Conservation (phyloP, 1,140 invertebrate species). For the Pollicipes pollicipes region DNA sequence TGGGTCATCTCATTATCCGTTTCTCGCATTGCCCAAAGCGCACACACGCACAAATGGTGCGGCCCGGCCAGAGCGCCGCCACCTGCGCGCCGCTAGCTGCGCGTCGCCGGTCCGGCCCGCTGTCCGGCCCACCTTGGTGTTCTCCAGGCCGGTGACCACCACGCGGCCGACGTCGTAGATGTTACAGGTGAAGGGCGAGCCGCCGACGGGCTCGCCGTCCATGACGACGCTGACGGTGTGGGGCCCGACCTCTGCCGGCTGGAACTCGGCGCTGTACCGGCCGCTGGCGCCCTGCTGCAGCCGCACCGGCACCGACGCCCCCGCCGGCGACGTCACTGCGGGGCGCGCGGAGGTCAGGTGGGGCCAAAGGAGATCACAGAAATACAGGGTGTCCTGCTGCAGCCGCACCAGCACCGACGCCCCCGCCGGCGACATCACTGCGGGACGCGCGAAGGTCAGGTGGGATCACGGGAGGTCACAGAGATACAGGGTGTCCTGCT, state of each 20-base stretch:
- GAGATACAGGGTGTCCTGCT: too few species aligned
- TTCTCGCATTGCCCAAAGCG: too few species aligned
- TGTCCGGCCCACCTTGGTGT: constrained; percentile 32
- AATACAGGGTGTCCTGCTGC: too few species aligned
- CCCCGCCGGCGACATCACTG: constrained; percentile 54
- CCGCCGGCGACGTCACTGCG: constrained; percentile 51
- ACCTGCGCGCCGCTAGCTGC: too few species aligned
- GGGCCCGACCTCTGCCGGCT: constrained; percentile 61
- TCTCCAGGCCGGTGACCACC: constrained; percentile 51
- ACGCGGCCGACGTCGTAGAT: constrained; percentile 79
- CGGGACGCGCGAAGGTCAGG: background rate
- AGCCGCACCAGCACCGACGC: constrained; percentile 47
- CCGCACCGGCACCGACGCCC: constrained; percentile 48
- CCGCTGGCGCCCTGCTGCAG: constrained; percentile 28
- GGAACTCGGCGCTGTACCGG: constrained; percentile 43
- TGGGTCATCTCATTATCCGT: too few species aligned
- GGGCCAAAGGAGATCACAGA: too few species aligned
- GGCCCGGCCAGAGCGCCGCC: too few species aligned
- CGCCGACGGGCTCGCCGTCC: constrained; percentile 62
- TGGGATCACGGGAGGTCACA: too few species aligned
- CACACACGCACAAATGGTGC: too few species aligned
- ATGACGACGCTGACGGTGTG: constrained; percentile 63
- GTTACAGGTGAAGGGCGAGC: constrained; percentile 82
- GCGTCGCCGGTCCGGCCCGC: too few species aligned
- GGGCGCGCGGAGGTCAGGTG: background rate